Conservation (phyloP, 2,797 vertebrate genomes). For the Eleutherodactylus coqui region DNA sequence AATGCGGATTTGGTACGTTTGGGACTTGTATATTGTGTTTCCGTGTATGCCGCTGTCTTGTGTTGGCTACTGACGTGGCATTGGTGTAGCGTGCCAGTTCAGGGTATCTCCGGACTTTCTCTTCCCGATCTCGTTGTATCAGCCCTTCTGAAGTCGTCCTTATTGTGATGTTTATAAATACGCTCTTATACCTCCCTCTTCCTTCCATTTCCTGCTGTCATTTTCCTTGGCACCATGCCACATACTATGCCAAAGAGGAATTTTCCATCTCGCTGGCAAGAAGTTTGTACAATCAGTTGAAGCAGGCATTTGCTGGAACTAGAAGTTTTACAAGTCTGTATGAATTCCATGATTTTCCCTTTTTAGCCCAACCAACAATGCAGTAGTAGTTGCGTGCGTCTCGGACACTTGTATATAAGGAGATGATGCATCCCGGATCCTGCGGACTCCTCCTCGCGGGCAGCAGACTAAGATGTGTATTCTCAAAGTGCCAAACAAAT, state of each 20-base stretch:
- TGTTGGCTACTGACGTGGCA: neutral
- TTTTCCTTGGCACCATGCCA: slow-evolving; percentile 40
- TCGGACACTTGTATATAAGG: neutral
- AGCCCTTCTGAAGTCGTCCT: slow-evolving; percentile 40
- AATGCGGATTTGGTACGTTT: too few species aligned
- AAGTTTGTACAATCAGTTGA: too few species aligned
- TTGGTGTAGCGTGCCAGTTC: neutral
- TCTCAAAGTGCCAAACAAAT: slow-evolving; percentile 44
- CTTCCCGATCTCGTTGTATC: slow-evolving; percentile 26
- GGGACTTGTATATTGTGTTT: neutral
- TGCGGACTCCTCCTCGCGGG: slow-evolving; percentile 21
- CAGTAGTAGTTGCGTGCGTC: neutral
- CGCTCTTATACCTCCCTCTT: slow-evolving; percentile 7
- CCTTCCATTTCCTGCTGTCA: slow-evolving; percentile 43
- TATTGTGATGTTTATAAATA: slow-evolving; percentile 25
- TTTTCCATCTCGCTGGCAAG: slow-evolving; percentile 38
- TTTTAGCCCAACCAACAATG: neutral
- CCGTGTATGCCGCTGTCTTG: neutral
- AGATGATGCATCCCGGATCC: slow-evolving; percentile 22
- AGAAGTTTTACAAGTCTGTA: neutral
- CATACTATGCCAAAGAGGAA: slow-evolving; percentile 19
- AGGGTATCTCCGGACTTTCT: slow-evolving; percentile 7
- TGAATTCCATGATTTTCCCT: neutral
- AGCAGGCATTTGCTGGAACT: too few species aligned
- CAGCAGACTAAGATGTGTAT: slow-evolving; percentile 29